Base-by-base conservation (phyloP, 2,113 vertebrate genomes). In the Zeus faber region DNA sequence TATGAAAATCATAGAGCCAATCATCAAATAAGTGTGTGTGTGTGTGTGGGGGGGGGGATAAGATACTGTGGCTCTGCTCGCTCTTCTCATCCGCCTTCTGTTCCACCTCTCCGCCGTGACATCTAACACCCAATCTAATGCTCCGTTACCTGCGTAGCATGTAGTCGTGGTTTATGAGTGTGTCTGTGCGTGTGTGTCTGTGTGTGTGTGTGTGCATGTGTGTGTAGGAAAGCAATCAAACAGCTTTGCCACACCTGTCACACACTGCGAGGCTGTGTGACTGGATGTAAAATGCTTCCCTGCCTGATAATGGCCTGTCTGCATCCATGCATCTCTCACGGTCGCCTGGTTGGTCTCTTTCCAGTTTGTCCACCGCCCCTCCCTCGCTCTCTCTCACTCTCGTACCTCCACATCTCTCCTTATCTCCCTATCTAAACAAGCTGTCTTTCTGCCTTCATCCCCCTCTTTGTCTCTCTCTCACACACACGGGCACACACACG, bases 161-260 rank as follows among this genome's bases (percentile, higher is more conserved):
- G n/a, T n/a, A n/a, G n/a, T n/a, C n/a, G n/a, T n/a, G n/a, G n/a
- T n/a, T n/a, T n/a, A n/a, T n/a, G n/a, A n/a, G 10, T 39, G 14
- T n/a, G 4, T n/a, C 6, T 40, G 37, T 40, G 37, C n/a, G 37
- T 16, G 2, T 17, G 16, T 40, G 37, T 18, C 0, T 4, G 2
- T 17, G 39, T 18, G n/a, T 20, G 40, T 41, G 40, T 41, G 40
- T 18, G 43, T 45, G 43, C 22, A 5, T 44, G 24, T 37, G 26
- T 54, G 52, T 58, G 54, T 35, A 37, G 48, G 54, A 51, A 58
- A 54, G 48, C 48, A 50, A 58, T 52, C 51, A 50, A 33, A 49
- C 11, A 45, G 40, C 44, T 49, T 14, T 7, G 58, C 45, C 53
- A 62, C 73, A 67, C 64, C 56, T 65, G 65, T 49, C 64, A 44